Evolutionary conservation across 2,888 invertebrate species (phyloP).

Genomic region (Euzetes globulus): DNA sequence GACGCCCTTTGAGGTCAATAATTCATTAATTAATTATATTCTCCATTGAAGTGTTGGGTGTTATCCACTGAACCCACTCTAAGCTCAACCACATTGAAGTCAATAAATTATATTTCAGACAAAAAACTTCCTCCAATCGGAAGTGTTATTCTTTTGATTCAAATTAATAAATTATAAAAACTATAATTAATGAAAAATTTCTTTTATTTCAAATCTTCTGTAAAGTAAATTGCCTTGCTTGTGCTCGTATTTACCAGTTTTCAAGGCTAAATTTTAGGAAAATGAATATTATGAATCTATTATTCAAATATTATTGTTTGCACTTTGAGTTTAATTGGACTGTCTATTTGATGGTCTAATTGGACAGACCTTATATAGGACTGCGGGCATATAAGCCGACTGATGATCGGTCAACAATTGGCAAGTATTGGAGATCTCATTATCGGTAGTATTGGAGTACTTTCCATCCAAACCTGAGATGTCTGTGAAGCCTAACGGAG

Average conservation of each 20-base stretch:
- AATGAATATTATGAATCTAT: no score
- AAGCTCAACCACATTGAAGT: background rate
- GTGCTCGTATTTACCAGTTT: no score
- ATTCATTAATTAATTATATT: no score
- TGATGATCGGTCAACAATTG: conserved; percentile 16
- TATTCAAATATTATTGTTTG: background rate
- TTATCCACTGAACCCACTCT: background rate
- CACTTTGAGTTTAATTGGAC: background rate
- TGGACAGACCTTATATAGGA: conserved; percentile 3
- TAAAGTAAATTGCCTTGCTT: no score
- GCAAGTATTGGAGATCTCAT: conserved; percentile 8
- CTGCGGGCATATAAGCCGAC: background rate
- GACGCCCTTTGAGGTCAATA: background rate
- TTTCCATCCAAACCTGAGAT: background rate
- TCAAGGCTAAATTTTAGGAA: no score
- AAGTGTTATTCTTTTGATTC: background rate
- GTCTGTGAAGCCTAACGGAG: background rate
- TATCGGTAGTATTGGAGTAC: background rate
- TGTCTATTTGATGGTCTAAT: background rate
- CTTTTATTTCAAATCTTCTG: no score
- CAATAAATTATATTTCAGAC: background rate
- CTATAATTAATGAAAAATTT: background rate
- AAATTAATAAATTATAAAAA: background rate
- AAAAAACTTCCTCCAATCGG: no score
- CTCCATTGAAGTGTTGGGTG: background rate